These are phyloP conservation scores for Pionites leucogaster DNA, from an alignment of 2,113 vertebrate genomes.

Conservation along the genomic window DNA sequence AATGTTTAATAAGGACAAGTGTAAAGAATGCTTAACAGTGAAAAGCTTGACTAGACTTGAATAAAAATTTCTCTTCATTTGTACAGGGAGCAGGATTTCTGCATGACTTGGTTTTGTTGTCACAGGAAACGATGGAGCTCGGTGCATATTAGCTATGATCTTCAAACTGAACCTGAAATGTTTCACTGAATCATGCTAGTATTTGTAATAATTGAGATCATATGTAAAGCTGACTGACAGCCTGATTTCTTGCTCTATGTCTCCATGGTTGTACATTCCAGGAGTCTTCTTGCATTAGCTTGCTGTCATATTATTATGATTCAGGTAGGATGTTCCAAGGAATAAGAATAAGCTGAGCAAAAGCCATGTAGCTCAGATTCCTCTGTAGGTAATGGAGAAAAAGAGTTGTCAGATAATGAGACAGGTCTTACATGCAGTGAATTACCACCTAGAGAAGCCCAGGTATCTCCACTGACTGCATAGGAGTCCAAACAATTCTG, in stretches of 20 bases:
- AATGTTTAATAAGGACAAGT: background rate
- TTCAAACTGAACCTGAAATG: background rate
- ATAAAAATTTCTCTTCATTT: background rate
- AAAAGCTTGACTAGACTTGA: background rate
- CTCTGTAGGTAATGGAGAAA: background rate
- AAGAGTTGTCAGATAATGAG: too few species aligned
- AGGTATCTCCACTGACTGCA: background rate
- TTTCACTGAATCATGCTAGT: background rate
- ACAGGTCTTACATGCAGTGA: background rate
- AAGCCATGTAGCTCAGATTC: background rate
- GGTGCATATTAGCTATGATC: background rate
- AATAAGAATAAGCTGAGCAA: background rate
- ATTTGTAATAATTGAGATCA: background rate
- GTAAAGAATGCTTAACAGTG: background rate
- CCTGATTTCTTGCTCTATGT: background rate
- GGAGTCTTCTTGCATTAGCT: background rate
- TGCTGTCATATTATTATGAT: background rate
- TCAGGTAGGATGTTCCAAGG: background rate
- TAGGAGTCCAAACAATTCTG: background rate
- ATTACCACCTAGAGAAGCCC: background rate
- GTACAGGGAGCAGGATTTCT: slow-evolving; percentile 14
- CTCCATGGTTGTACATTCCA: background rate
- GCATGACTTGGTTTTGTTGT: background rate
- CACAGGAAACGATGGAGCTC: background rate
- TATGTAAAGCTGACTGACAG: background rate